Percentiles rank a stretch among this genome's conserved stretches.
Conservation (phyloP, 2,888 invertebrate genomes). For the Hyppa rectilinea region DNA sequence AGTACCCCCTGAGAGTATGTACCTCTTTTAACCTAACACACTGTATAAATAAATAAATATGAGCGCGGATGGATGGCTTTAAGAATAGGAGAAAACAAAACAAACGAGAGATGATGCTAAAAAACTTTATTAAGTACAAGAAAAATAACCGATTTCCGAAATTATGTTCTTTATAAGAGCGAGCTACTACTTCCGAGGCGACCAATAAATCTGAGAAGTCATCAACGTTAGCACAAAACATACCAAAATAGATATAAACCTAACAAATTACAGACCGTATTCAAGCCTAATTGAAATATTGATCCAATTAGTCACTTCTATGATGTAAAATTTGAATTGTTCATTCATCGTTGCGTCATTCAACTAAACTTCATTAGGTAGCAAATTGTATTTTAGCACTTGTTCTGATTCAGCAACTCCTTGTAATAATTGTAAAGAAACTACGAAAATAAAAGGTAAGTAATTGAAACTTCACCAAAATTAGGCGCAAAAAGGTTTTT, state of each 20-base stretch:
- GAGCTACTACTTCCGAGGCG: too few species aligned
- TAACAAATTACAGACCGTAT: conserved; percentile 5
- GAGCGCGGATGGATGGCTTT: too few species aligned
- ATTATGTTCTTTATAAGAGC: too few species aligned
- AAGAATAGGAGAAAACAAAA: too few species aligned
- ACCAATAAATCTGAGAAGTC: background rate
- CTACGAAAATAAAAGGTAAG: background rate
- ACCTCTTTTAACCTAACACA: too few species aligned
- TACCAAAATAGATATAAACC: conserved; percentile 4
- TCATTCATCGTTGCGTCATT: background rate
- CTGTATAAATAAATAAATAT: too few species aligned
- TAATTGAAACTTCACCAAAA: background rate
- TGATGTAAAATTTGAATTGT: background rate
- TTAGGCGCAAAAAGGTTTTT: background rate
- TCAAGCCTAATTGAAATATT: conserved; percentile 12
- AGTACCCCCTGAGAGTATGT: too few species aligned
- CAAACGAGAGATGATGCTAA: too few species aligned
- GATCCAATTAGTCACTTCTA: conserved; percentile 6
- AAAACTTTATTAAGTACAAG: too few species aligned
- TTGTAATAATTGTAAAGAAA: background rate
- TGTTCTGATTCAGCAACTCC: background rate
- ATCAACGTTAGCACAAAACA: background rate
- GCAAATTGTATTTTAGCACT: background rate
- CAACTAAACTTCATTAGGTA: background rate
- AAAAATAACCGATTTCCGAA: too few species aligned